Percentiles rank a stretch among this genome's conserved stretches.
Conservation (phyloP, 2,888 invertebrate genomes). For the Brenthis hecate region DNA sequence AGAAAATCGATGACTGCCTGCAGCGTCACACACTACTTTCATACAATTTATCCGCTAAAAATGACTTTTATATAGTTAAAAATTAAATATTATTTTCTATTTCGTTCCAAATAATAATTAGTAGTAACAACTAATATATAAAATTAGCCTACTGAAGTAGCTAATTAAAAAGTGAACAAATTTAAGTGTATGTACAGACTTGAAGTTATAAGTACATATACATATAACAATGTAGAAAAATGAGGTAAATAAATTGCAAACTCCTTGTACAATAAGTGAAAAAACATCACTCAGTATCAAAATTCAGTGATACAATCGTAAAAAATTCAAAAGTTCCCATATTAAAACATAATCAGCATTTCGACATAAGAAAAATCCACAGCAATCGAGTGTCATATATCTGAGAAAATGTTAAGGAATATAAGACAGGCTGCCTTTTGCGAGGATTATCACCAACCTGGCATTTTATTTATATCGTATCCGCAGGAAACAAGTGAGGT, state of each 20-base stretch:
- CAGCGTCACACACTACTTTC: too few relatives aligned
- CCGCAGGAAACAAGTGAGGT: slow-evolving; percentile 25
- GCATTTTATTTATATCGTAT: slow-evolving; percentile 10
- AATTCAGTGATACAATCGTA: background rate
- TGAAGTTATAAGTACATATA: background rate
- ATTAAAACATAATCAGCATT: slow-evolving; percentile 20
- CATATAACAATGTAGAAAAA: background rate
- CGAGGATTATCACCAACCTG: slow-evolving; percentile 32
- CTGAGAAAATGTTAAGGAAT: slow-evolving; percentile 50
- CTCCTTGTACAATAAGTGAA: background rate
- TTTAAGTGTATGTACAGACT: too few relatives aligned
- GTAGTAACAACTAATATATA: too few relatives aligned
- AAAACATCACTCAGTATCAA: slow-evolving; percentile 11
- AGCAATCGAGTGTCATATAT: slow-evolving; percentile 47
- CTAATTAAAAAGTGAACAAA: too few relatives aligned
- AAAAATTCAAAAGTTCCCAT: slow-evolving; percentile 2
- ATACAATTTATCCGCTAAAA: too few relatives aligned
- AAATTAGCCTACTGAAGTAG: too few relatives aligned
- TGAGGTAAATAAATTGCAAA: background rate
- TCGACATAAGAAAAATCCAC: slow-evolving; percentile 37
- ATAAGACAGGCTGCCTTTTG: slow-evolving; percentile 44
- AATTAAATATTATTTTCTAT: too few relatives aligned
- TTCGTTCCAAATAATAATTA: too few relatives aligned
- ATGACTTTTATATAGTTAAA: too few relatives aligned
- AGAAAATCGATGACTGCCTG: too few relatives aligned